Evolutionary conservation across 2,797 vertebrate species (phyloP), one percentile per base, ranked within the genome.

Genomic region (Sibirionetta formosa): DNA sequence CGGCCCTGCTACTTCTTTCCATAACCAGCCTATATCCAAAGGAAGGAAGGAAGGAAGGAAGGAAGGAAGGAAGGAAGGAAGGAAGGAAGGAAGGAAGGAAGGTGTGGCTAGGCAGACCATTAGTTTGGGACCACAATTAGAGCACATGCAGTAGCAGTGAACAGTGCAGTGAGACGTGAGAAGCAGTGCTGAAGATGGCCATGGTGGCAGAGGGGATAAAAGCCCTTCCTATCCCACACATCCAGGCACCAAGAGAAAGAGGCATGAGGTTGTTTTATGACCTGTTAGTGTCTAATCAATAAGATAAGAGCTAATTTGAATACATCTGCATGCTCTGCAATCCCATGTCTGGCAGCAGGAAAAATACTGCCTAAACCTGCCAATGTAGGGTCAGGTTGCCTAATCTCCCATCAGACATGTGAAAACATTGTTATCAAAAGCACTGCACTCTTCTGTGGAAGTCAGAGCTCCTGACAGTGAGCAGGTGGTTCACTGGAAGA

Each of bases 31-130:
- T n/a, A n/a, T n/a, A n/a, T n/a, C n/a, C n/a, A n/a, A n/a, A n/a
- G n/a, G n/a, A n/a, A n/a, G n/a, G 0, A 23, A 9, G 11, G 8
- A 15, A 35, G 24, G 31, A 42, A 31, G 12, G 20, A 11, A 11
- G 3, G 4, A 17, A 27, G 23, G 23, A 1, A 4, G 0, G 26
- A 27, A 27, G 50, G 12, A 14, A 9, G 24, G 24, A 11, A 29
- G 24, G 11, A 22, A 42, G 19, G 42, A 31, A 22, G 9, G 42
- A 26, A 26, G 35, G 35, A 35, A 60, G 35, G 26, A 10, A 14
- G 5, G 14, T 61, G 22, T 60, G 44, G 15, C 20, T 24, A 12
- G 29, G 42, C 42, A 18, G 6, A 42, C 42, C 17, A 42, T 42
- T 17, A 7, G 5, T 26, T 72, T 0, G 1, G 70, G 40, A 51